phyloP scores from a whole-genome alignment of 1,140 invertebrate species.

The Nylanderia fulva region DNA sequence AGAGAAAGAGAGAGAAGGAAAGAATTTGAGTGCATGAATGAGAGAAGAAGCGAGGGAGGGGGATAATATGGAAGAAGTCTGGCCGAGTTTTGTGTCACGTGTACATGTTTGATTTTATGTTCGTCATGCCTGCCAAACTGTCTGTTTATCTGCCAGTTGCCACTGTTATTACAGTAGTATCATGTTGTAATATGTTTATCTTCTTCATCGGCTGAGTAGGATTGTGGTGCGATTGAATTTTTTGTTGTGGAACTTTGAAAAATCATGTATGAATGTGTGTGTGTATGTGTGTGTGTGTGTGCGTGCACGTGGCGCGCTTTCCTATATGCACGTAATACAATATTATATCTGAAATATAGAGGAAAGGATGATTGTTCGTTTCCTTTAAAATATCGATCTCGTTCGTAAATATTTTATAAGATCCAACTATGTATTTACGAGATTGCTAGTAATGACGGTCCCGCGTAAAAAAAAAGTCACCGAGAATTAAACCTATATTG shows the following conservation, averaged over 20 bases:
- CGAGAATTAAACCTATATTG: slow-evolving; percentile 51
- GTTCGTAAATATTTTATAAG: slow-evolving; percentile 80
- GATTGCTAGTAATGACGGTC: slow-evolving; percentile 26
- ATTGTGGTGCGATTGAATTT: slow-evolving; percentile 73
- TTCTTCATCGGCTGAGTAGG: slow-evolving; percentile 74
- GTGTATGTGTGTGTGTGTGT: too few species aligned
- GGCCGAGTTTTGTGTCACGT: slow-evolving; percentile 70
- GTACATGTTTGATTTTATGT: slow-evolving; percentile 82
- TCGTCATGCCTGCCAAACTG: slow-evolving; percentile 84
- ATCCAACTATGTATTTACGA: slow-evolving; percentile 51
- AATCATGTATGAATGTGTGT: too few species aligned
- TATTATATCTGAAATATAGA: slow-evolving; percentile 62
- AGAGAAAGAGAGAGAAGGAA: slow-evolving; percentile 41
- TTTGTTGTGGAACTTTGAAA: slow-evolving; percentile 66
- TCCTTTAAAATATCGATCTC: slow-evolving; percentile 83
- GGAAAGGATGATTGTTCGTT: slow-evolving; percentile 77
- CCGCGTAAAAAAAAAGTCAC: slow-evolving; percentile 10
- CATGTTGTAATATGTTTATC: slow-evolving; percentile 69
- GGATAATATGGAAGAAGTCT: slow-evolving; percentile 63
- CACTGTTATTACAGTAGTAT: slow-evolving; percentile 75
- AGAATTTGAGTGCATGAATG: slow-evolving; percentile 54
- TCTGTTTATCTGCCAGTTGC: slow-evolving; percentile 84
- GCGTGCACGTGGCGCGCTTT: slow-evolving; percentile 76
- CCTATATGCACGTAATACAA: slow-evolving; percentile 70
- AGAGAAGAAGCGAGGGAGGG: neutral